A percentile compares a stretch with the other conserved stretches of the same genome.
Evolutionary conservation across 1,140 invertebrate genomes (phyloP).

Genomic region (Drosophila lacteicornis): DNA sequence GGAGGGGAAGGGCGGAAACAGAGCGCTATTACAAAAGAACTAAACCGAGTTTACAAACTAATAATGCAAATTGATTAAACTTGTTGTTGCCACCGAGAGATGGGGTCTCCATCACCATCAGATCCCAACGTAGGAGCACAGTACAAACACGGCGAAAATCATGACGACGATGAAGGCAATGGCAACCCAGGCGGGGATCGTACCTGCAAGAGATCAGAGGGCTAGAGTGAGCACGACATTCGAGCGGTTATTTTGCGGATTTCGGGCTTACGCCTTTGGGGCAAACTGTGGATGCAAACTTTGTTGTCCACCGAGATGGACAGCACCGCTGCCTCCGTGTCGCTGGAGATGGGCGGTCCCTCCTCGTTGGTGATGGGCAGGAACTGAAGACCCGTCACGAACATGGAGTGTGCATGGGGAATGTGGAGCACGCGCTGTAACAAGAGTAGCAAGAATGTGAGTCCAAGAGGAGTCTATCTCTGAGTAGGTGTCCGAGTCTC

Average conservation of each 20-base stretch:
- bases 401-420: conserved; percentile 94
- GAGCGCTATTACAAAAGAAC: conserved; percentile 38
- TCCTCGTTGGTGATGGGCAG: conserved; percentile 89
- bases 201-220: conserved; percentile 87
- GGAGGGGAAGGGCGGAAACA: neutral
- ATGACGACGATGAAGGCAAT: conserved; percentile 90
- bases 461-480: neutral
- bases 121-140: conserved; percentile 93
- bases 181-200: conserved; percentile 91
- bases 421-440: conserved; percentile 92
- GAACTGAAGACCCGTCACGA: conserved; percentile 97
- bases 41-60: conserved; percentile 64
- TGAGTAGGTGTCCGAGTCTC: conserved; percentile 5
- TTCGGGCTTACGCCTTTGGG: conserved; percentile 90
- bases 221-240: neutral
- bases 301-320: conserved; percentile 98
- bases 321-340: conserved; percentile 93
- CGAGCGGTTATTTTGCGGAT: too few relatives aligned
- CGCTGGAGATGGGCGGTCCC: conserved; percentile 88
- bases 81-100: conserved; percentile 13
- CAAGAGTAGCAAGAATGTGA: conserved; percentile 25
- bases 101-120: conserved; percentile 84
- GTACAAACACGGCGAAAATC: conserved; percentile 90
- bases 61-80: conserved; percentile 66
- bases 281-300: conserved; percentile 95